Percentiles rank a stretch among this genome's conserved stretches.
Conservation (phyloP, 1,140 invertebrate species). For the Triops longicaudatus region DNA sequence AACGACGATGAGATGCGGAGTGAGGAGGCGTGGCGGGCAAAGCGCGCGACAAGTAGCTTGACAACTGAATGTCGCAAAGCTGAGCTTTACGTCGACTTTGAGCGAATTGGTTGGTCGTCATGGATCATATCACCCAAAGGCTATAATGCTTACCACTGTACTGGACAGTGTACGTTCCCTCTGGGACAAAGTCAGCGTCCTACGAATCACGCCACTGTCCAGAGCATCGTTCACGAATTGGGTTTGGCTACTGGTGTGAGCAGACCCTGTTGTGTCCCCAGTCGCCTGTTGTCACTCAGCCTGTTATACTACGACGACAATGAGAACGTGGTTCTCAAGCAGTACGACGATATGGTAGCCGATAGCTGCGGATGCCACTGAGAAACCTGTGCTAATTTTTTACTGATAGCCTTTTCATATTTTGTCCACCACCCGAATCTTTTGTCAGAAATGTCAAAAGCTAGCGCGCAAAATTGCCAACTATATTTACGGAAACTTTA, state of each 20-base stretch:
- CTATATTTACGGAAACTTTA: not conserved
- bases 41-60: not conserved
- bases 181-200: slow-evolving; percentile 45
- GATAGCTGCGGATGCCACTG: slow-evolving; percentile 46
- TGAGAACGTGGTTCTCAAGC: slow-evolving; percentile 47
- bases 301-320: slow-evolving; percentile 46
- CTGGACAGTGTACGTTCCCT: slow-evolving; percentile 44
- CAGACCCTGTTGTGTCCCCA: slow-evolving; percentile 45
- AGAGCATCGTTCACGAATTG: slow-evolving; percentile 45
- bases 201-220: slow-evolving; percentile 49
- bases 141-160: slow-evolving; percentile 34
- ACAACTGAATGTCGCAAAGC: slow-evolving; percentile 31
- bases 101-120: slow-evolving; percentile 45
- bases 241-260: slow-evolving; percentile 34
- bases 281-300: slow-evolving; percentile 43
- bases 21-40: not conserved
- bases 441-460: not conserved
- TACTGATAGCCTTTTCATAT: not conserved
- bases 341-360: slow-evolving; percentile 48
- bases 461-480: not conserved
- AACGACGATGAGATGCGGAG: too few relatives aligned
- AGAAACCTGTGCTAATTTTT: slow-evolving; percentile 37
- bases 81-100: slow-evolving; percentile 41
- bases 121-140: slow-evolving; percentile 43
- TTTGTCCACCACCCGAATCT: not conserved